These are phyloP conservation scores for Cyphomyrus plagiostoma DNA, from an alignment of 2,113 vertebrate genomes.

Conservation along the genomic window DNA sequence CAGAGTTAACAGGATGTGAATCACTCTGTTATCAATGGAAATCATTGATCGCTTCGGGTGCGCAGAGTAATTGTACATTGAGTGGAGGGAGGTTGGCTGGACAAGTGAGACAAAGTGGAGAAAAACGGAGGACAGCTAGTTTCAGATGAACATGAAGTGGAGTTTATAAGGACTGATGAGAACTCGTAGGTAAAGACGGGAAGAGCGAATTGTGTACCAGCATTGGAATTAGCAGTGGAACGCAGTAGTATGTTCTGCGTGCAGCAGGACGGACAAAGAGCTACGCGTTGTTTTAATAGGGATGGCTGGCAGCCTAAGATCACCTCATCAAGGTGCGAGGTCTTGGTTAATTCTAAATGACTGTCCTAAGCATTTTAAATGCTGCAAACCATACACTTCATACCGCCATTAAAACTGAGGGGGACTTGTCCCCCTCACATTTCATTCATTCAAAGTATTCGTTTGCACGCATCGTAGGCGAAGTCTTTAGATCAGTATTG, in stretches of 20 bases:
- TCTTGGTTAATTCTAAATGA: not conserved
- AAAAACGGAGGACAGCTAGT: not conserved
- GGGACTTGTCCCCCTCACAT: no score
- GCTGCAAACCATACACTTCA: not conserved
- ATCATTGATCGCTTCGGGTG: not conserved
- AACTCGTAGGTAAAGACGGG: not conserved
- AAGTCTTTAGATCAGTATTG: not conserved
- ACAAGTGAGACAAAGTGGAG: not conserved
- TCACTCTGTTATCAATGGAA: not conserved
- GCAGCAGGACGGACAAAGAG: not conserved
- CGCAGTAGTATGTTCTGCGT: not conserved
- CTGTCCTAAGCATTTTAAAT: not conserved
- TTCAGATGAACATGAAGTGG: not conserved
- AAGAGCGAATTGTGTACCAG: not conserved
- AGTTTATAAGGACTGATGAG: not conserved
- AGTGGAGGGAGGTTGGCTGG: not conserved
- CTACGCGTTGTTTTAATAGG: not conserved
- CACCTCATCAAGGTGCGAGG: not conserved
- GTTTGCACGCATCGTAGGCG: not conserved
- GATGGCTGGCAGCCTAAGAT: not conserved
- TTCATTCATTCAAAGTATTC: no score
- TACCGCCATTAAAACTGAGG: not conserved
- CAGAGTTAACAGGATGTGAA: not conserved
- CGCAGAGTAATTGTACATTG: not conserved
- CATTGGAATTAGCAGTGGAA: not conserved